Base-by-base conservation (phyloP, 2,113 vertebrate species). In the Gallinago jamesoni region DNA sequence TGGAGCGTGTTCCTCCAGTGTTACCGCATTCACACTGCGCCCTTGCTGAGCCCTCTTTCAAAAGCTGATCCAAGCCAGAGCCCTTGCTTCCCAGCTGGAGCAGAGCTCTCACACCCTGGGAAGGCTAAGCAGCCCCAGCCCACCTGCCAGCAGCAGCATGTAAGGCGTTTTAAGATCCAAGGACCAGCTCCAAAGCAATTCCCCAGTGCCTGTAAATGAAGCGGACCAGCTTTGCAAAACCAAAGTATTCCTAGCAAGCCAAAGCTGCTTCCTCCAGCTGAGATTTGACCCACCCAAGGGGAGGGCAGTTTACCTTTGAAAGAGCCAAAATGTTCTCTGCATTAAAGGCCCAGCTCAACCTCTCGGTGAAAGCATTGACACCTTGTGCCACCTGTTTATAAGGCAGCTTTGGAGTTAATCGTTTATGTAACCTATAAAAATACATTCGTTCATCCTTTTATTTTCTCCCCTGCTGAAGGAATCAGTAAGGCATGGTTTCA, bases 1-100 rank as follows among this genome's bases (percentile, higher is more conserved):
- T 15, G 1, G 3, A 25, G 55, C 1, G 14, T 1, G 4, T 43
- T 66, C n/a, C 83, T 78, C n/a, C 10, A 45, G 37, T 0, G 0
- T 13, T 35, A 13, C 24, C 22, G 28, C 31, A 6, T 14, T 70
- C 56, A 10, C 3, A 8, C 25, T 2, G 18, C 8, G n/a, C 55
- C 69, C n/a, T 66, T 2, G 6, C 55, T 79, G 50, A 53, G 45
- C 14, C 11, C 62, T 75, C 56, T 30, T 37, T 33, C 74, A 59
- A 50, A 43, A 88, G 74, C 55, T 53, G 60, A 39, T 31, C 28
- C 0, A 7, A 84, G 41, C 37, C 48, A 28, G 63, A 35, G 48
- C 50, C 53, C 50, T 55, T 25, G 39, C 60, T 48, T 19, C 24
- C 59, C 5, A 12, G 21, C 59, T 67, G 53, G n/a, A 53, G 59